Evolutionary conservation across 1,140 invertebrate genomes (phyloP).

Genomic region (Caerostris darwini): DNA sequence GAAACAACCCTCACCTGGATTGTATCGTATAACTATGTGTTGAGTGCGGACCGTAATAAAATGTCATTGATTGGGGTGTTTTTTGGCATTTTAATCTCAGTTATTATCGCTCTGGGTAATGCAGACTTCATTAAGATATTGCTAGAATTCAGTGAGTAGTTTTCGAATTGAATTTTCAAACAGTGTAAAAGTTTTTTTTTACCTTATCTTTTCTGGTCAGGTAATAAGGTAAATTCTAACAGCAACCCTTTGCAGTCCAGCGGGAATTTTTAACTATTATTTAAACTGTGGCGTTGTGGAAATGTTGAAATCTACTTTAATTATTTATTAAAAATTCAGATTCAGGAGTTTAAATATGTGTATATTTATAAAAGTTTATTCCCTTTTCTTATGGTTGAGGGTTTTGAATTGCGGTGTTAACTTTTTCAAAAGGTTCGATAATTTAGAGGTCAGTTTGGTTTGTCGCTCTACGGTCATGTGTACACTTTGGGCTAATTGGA

Average conservation of each 20-base stretch:
- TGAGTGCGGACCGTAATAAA: constrained; percentile 24
- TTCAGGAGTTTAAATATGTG: too few species aligned
- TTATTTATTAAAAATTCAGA: neutral
- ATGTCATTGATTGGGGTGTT: constrained; percentile 51
- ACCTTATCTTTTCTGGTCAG: neutral
- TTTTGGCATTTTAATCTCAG: constrained; percentile 19
- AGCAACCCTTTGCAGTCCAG: neutral
- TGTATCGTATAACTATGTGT: constrained; percentile 11
- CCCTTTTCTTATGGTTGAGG: too few species aligned
- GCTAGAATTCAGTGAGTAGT: neutral
- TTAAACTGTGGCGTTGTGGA: too few species aligned
- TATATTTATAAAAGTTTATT: too few species aligned
- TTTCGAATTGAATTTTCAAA: neutral
- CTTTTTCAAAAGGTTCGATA: too few species aligned
- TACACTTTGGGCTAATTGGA: too few species aligned
- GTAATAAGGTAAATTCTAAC: neutral
- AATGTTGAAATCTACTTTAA: too few species aligned
- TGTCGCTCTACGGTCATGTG: too few species aligned
- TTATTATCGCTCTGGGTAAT: constrained; percentile 20
- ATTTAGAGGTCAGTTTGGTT: too few species aligned
- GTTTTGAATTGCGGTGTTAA: too few species aligned
- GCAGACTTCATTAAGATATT: constrained; percentile 28
- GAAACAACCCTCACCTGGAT: constrained; percentile 17
- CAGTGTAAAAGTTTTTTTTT: neutral
- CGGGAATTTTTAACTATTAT: neutral